A percentile compares a stretch with the other conserved stretches of the same genome.
Conservation (phyloP, 1,140 invertebrate genomes). For the Drosophila ogumai region DNA sequence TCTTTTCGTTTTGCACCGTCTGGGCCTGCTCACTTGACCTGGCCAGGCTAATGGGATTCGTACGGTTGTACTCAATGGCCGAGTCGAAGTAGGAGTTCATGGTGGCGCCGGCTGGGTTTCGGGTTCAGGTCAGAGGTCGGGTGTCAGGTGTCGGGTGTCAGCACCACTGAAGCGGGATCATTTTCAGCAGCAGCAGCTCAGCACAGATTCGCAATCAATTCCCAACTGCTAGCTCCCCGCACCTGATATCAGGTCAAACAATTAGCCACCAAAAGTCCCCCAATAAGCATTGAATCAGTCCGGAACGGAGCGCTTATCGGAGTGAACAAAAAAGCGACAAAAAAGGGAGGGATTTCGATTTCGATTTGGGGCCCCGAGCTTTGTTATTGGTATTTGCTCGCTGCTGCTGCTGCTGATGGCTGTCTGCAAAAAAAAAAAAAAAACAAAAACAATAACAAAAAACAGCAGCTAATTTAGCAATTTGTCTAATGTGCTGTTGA, state of each 20-base stretch:
- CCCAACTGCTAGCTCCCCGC: not conserved
- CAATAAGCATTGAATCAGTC: constrained; percentile 45
- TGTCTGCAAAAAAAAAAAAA: constrained; percentile 22
- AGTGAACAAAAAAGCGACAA: not conserved
- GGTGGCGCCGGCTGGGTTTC: constrained; percentile 1
- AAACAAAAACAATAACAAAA: not conserved
- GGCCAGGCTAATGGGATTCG: constrained; percentile 49
- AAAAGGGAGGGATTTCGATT: constrained; percentile 20
- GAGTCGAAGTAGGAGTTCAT: constrained; percentile 76
- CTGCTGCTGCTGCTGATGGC: constrained; percentile 9
- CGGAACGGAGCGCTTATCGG: constrained; percentile 28
- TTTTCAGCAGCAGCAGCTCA: constrained; percentile 36
- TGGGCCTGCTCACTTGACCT: constrained; percentile 50
- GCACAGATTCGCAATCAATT: constrained; percentile 16
- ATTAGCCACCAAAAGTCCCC: constrained; percentile 35
- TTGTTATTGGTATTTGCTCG: constrained; percentile 21
- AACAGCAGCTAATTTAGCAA: constrained; percentile 75
- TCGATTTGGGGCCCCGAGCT: constrained; percentile 30
- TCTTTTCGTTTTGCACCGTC: constrained; percentile 75
- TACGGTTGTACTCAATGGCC: constrained; percentile 60
- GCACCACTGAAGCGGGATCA: constrained; percentile 34
- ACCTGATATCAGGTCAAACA: constrained; percentile 62
- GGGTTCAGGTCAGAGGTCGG: not conserved
- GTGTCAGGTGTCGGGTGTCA: not conserved
- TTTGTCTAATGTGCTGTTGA: constrained; percentile 78